A percentile compares a stretch with the other conserved stretches of the same genome.
Conservation (phyloP, 2,797 vertebrate species). For the Rhadinocentrus ornatus region DNA sequence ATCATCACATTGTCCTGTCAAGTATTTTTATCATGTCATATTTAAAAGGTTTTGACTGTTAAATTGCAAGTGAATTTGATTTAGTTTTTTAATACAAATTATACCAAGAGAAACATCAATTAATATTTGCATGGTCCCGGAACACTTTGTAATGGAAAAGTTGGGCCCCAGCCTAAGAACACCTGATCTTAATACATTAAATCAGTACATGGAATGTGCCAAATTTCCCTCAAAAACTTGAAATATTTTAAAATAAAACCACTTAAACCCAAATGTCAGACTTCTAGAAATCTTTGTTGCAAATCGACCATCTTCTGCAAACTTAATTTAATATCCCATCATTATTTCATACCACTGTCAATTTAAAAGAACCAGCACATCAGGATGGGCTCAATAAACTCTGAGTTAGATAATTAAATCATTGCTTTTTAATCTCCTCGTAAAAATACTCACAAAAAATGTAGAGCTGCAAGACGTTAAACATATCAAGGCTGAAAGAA, state of each 20-base stretch:
- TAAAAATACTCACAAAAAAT: conserved; percentile 19
- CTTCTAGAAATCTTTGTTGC: neutral
- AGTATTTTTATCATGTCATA: too few relatives aligned
- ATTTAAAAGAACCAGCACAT: conserved; percentile 4
- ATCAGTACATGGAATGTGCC: neutral
- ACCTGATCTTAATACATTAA: neutral
- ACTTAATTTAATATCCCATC: conserved; percentile 3
- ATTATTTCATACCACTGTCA: neutral
- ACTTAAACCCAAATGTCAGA: conserved; percentile 3
- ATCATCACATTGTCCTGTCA: too few relatives aligned
- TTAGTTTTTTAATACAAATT: too few relatives aligned
- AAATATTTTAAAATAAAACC: neutral
- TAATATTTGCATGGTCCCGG: too few relatives aligned
- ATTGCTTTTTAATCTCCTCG: conserved; percentile 4
- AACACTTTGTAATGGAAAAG: too few relatives aligned
- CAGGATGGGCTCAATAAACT: conserved; percentile 6
- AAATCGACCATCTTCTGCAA: neutral
- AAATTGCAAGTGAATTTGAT: too few relatives aligned
- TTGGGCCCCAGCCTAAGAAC: too few relatives aligned
- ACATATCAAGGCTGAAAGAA: conserved; percentile 24
- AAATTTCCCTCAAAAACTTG: neutral
- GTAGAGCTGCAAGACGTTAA: conserved; percentile 28
- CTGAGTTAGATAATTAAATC: conserved; percentile 9
- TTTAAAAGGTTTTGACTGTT: too few relatives aligned
- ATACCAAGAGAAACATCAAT: neutral